Conservation (phyloP, 2,113 vertebrate species). For the Donacobius atricapilla region DNA sequence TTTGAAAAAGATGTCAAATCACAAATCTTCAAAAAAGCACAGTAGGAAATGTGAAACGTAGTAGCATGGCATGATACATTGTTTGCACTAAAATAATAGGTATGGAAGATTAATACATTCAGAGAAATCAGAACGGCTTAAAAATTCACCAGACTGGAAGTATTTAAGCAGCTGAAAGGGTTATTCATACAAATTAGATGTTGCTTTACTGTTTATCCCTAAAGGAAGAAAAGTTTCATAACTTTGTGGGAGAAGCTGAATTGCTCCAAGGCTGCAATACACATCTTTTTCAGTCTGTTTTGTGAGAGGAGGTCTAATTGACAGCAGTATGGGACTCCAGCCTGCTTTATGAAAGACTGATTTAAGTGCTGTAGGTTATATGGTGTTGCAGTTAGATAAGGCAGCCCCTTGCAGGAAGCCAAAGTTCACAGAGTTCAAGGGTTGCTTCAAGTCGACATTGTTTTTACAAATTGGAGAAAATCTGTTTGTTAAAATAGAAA, state of each 20-base stretch:
- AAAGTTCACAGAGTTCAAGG: background rate
- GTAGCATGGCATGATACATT: background rate
- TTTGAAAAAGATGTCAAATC: background rate
- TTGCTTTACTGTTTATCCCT: constrained; percentile 11
- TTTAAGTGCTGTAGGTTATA: background rate
- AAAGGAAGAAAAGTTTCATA: constrained; percentile 46
- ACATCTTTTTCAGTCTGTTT: background rate
- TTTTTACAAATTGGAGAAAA: background rate
- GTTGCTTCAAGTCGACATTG: background rate
- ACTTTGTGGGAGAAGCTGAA: constrained; percentile 26
- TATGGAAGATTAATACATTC: background rate
- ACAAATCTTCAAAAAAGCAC: background rate
- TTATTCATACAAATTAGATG: constrained; percentile 22
- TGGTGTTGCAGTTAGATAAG: background rate
- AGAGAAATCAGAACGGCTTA: background rate
- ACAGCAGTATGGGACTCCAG: background rate
- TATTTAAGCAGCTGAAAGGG: constrained; percentile 13
- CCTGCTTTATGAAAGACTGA: background rate
- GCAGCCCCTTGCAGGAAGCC: background rate
- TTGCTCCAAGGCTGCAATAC: background rate
- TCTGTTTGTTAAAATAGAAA: background rate
- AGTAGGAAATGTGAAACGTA: background rate
- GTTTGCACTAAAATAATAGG: constrained; percentile 15
- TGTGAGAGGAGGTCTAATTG: background rate
- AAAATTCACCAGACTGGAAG: background rate